A percentile compares a stretch with the other conserved stretches of the same genome.
phyloP scores from a whole-genome alignment of 2,797 vertebrate species.

The Sebastes dallii region DNA sequence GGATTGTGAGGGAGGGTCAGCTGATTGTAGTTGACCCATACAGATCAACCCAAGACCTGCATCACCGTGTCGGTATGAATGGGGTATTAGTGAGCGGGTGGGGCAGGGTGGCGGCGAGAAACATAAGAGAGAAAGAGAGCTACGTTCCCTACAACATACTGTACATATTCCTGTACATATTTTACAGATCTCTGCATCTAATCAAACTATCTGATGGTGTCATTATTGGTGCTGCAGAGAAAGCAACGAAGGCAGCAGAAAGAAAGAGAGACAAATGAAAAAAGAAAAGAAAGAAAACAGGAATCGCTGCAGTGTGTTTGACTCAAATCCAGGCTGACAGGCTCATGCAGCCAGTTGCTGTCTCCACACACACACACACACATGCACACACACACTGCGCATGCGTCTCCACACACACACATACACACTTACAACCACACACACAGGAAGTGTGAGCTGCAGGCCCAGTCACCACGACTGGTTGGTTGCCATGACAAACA shows the following conservation, averaged over 20 bases:
- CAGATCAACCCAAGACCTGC: background rate
- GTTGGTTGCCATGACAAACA: conserved; percentile 87
- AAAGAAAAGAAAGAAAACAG: conserved; percentile 36
- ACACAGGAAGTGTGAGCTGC: conserved; percentile 82
- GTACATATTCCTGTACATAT: background rate
- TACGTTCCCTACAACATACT: background rate
- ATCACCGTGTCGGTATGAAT: background rate
- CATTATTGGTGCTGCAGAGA: background rate
- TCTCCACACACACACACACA: conserved; percentile 58
- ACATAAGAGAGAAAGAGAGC: background rate
- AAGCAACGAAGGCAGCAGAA: background rate
- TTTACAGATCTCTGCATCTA: background rate
- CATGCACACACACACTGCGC: conserved; percentile 25
- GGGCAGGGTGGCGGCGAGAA: background rate
- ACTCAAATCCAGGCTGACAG: conserved; percentile 84
- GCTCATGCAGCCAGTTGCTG: conserved; percentile 77
- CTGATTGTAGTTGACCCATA: background rate
- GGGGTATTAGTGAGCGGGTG: background rate
- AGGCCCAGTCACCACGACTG: conserved; percentile 81
- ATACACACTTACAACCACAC: conserved; percentile 57
- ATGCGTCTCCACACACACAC: conserved; percentile 34
- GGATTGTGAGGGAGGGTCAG: background rate
- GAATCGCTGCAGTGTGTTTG: conserved; percentile 79
- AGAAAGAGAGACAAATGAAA: background rate
- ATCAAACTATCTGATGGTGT: background rate